Percentiles rank a stretch among this genome's conserved stretches.
Conservation (phyloP, 2,888 invertebrate genomes). For the Pterostichus niger region DNA sequence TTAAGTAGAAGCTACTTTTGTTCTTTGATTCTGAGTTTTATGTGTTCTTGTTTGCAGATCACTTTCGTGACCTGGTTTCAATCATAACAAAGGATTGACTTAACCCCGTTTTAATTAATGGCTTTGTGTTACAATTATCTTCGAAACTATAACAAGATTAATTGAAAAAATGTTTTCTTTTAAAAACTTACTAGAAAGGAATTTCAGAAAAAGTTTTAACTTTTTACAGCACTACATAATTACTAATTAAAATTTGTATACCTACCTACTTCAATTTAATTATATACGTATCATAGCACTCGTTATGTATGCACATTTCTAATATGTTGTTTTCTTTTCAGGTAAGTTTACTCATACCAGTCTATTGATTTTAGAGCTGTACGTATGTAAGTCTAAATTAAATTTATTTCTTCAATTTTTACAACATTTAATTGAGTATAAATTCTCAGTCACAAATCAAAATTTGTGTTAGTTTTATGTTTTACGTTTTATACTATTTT, state of each 20-base stretch:
- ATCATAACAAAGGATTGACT: slow-evolving; percentile 40
- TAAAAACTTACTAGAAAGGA: background rate
- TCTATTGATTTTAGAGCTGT: background rate
- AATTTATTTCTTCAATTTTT: background rate
- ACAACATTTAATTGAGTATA: no score
- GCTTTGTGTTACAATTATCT: slow-evolving; percentile 15
- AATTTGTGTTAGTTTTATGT: no score
- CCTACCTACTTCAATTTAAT: no score
- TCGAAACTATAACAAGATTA: background rate
- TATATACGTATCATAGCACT: no score
- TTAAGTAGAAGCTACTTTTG: slow-evolving; percentile 51
- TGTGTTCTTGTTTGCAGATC: slow-evolving; percentile 26
- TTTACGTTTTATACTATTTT: no score
- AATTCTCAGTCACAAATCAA: no score
- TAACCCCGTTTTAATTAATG: slow-evolving; percentile 43
- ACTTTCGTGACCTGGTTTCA: slow-evolving; percentile 10
- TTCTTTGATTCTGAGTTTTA: slow-evolving; percentile 41
- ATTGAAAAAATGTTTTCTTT: slow-evolving; percentile 7
- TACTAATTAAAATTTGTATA: slow-evolving; percentile 2
- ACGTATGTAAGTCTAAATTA: slow-evolving; percentile 1
- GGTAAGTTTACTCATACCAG: background rate
- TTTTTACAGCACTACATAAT: background rate
- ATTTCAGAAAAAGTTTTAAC: slow-evolving; percentile 3
- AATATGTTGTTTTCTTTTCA: slow-evolving; percentile 28
- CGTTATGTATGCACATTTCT: background rate